phyloP scores from a whole-genome alignment of 2,888 invertebrate genomes.

The Cheilosia scutellata region DNA sequence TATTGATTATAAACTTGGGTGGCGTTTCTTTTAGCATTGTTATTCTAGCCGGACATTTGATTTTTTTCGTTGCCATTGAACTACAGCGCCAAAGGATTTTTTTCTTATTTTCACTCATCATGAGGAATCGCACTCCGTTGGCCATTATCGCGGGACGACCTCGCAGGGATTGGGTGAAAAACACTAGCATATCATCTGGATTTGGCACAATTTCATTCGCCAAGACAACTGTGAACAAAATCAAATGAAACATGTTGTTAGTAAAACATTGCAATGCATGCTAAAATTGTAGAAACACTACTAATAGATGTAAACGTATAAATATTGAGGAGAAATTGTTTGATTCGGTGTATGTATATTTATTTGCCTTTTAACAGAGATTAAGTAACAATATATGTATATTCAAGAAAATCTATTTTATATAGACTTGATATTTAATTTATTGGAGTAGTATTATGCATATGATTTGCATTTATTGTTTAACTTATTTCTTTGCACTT shows the following conservation, averaged over 20 bases:
- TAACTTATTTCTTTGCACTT: conserved; percentile 24
- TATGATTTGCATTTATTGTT: background rate
- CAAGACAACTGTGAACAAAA: conserved; percentile 80
- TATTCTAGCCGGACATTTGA: conserved; percentile 84
- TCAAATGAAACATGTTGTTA: conserved; percentile 54
- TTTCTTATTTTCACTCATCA: conserved; percentile 84
- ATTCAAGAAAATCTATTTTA: conserved; percentile 44
- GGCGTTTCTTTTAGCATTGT: conserved; percentile 83
- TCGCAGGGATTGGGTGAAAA: conserved; percentile 83
- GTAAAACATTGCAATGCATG: conserved; percentile 17
- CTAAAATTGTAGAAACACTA: background rate
- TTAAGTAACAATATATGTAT: conserved; percentile 33
- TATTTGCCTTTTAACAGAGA: conserved; percentile 20
- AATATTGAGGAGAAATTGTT: conserved; percentile 6
- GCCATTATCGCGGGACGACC: conserved; percentile 84
- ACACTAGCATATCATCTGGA: conserved; percentile 82
- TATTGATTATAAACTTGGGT: conserved; percentile 83
- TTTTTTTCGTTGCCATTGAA: conserved; percentile 84
- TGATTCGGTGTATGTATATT: conserved; percentile 45
- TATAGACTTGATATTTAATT: background rate
- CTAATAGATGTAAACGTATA: conserved; percentile 1
- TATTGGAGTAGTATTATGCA: background rate
- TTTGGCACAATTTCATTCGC: conserved; percentile 82
- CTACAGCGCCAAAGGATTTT: conserved; percentile 84
- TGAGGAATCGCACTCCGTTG: conserved; percentile 83